Base-by-base conservation (phyloP, 2,797 vertebrate genomes). In the Mormyrops boulengeri region DNA sequence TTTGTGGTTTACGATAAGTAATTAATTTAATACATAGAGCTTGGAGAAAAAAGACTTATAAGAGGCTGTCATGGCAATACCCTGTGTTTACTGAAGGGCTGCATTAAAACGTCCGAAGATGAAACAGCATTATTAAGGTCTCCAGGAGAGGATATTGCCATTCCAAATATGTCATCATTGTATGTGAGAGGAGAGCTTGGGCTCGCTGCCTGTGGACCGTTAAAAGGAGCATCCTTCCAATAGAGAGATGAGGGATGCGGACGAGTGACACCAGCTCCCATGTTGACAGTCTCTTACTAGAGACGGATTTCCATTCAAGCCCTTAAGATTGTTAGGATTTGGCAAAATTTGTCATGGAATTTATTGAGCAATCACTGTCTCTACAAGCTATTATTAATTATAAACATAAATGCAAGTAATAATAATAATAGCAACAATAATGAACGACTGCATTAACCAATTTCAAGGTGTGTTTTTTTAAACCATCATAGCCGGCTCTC, bases 11-110 rank as follows among this genome's bases (percentile, higher is more conserved):
- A 41, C 34, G 53, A 87, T 38, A 57, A 87, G 50, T 57, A 55
- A 57, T 55, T 87, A n/a, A 44, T 87, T 86, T 55, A 85, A 60
- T 38, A 87, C 22, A 38, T 19, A 87, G 53, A 87, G 38, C 85
- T 38, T 44, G 17, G 73, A 6, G 5, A 22, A 60, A 85, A 87
- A 87, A 86, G 11, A 30, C 47, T 41, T 87, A 87, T 11, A 57
- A 57, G 26, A 41, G 5, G 52, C 26, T 38, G 50, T 86, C 50
- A 52, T 30, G 12, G 49, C 50, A 53, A 17, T 55, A 4, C 49
- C 17, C 52, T 9, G 30, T 57, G 85, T 87, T 57, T 57, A 55
- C 53, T 17, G 85, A 17, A 7, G 30, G 53, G 53, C 47, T 49
- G 82, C n/a, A 47, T 22, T 34, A 19, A 60, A 57, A 14, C 1